Evolutionary conservation across 23 tunicate genomes (phyloP).

Genomic region (Oikopleura albicans): DNA sequence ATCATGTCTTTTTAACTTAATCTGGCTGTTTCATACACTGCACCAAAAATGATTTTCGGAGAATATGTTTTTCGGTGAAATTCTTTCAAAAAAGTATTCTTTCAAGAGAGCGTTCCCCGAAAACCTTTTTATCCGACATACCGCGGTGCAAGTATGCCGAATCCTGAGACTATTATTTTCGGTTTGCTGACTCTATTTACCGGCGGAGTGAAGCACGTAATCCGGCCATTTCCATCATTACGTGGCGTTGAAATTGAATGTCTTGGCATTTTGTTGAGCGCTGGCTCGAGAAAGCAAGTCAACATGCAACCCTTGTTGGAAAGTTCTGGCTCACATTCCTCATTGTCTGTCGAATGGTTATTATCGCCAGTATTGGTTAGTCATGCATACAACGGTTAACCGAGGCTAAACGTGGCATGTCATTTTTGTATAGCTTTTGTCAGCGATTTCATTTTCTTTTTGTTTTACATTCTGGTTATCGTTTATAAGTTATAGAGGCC

Average conservation of each 20-base stretch:
- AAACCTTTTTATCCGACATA: not conserved
- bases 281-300: conserved; percentile 92
- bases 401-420: no score
- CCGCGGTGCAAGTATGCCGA: no score
- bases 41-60: no score
- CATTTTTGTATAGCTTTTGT: not conserved
- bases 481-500: not conserved
- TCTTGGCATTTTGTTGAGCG: conserved; percentile 98
- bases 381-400: not conserved
- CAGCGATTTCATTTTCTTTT: not conserved
- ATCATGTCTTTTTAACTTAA: no score
- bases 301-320: conserved; percentile 85
- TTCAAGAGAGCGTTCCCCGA: no score
- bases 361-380: conserved; percentile 82
- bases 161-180: no score
- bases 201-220: not conserved
- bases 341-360: conserved; percentile 81
- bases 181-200: no score
- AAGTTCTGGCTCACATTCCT: conserved; percentile 98
- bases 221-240: not conserved
- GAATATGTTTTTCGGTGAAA: no score
- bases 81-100: no score
- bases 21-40: no score
- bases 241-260: conserved; percentile 24
- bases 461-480: not conserved